Evolutionary conservation across 1,140 invertebrate species (phyloP).

Genomic region (Meloidogyne chitwoodi): DNA sequence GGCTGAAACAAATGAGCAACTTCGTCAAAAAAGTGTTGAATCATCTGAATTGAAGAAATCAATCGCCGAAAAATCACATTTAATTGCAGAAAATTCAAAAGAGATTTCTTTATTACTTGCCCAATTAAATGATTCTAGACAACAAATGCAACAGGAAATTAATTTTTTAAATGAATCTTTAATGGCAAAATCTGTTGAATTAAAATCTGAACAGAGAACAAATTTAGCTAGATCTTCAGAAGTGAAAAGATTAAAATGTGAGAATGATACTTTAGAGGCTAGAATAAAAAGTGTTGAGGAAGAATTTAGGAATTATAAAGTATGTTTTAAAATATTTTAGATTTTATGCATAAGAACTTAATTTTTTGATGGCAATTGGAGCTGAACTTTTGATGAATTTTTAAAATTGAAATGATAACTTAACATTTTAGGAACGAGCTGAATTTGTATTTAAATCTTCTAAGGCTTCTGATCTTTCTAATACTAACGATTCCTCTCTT

Average conservation of each 20-base stretch:
- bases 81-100: constrained; percentile 10
- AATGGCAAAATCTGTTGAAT: background rate
- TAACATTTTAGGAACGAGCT: background rate
- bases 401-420: no score
- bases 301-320: constrained; percentile 18
- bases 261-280: background rate
- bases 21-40: background rate
- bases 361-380: no score
- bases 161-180: background rate
- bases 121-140: constrained; percentile 8
- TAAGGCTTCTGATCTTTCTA: background rate
- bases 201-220: background rate
- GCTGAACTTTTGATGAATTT: no score
- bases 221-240: background rate
- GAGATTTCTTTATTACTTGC: background rate
- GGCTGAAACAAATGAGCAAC: constrained; percentile 16
- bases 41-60: background rate
- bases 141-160: constrained; percentile 4
- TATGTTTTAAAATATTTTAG: background rate
- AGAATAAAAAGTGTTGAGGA: background rate
- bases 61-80: background rate
- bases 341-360: no score
- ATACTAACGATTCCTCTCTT: background rate
- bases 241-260: background rate
- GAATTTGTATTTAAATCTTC: background rate